Evolutionary conservation across 2,113 vertebrate genomes (phyloP).

Genomic region (Nibea albiflora): DNA sequence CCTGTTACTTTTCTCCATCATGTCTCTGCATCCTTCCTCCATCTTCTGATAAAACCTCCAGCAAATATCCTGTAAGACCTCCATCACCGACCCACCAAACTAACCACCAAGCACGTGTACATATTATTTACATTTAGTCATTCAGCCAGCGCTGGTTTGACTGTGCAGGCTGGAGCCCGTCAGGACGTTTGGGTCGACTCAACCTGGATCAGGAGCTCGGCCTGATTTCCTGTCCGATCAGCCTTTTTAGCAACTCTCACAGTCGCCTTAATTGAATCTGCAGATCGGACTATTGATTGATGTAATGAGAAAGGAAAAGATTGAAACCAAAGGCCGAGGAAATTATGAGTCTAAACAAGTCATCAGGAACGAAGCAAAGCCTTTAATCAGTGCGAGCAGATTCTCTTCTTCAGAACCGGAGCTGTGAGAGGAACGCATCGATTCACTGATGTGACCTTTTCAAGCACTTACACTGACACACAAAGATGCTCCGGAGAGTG

Average conservation of each 20-base stretch:
- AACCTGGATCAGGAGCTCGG: no score
- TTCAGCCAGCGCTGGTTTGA: no score
- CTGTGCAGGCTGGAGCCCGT: no score
- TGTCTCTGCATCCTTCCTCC: not conserved
- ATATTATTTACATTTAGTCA: no score
- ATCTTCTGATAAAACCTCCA: not conserved
- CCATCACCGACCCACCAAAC: not conserved
- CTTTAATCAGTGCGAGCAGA: conserved; percentile 59
- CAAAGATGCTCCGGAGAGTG: conserved; percentile 51
- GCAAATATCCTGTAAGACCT: not conserved
- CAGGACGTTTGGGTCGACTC: no score
- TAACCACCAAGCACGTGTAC: not conserved
- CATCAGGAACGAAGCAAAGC: conserved; percentile 38
- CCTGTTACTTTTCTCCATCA: conserved; percentile 4
- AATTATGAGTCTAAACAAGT: conserved; percentile 46
- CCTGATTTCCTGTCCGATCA: not conserved
- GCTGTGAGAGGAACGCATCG: conserved; percentile 63
- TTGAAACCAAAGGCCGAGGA: conserved; percentile 36
- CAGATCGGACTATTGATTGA: conserved; percentile 6
- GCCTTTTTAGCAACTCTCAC: not conserved
- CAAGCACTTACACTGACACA: conserved; percentile 10
- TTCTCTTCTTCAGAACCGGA: conserved; percentile 35
- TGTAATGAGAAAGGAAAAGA: conserved; percentile 11
- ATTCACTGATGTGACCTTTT: conserved; percentile 76
- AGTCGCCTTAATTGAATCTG: not conserved